Evolutionary conservation across 2,888 invertebrate species (phyloP).

Genomic region (Beris chalybata): DNA sequence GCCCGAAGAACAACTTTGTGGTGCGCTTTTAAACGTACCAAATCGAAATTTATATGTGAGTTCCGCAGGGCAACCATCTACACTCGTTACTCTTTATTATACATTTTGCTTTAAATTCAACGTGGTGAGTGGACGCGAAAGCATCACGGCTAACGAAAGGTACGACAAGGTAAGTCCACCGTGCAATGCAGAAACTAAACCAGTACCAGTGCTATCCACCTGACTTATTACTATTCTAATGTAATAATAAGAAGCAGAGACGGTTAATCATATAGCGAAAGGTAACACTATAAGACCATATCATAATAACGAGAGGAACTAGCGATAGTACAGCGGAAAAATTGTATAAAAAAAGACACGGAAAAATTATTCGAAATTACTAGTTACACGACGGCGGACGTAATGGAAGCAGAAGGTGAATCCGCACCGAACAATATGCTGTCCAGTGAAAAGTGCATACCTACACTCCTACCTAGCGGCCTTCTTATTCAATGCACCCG

Average conservation of each 20-base stretch:
- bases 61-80: too few relatives aligned
- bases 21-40: too few relatives aligned
- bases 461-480: too few relatives aligned
- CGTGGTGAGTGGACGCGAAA: too few relatives aligned
- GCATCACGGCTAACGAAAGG: too few relatives aligned
- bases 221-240: conserved; percentile 32
- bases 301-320: conserved; percentile 21
- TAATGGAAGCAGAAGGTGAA: conserved; percentile 10
- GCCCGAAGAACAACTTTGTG: too few relatives aligned
- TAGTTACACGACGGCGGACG: conserved; percentile 28
- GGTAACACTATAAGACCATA: conserved; percentile 23
- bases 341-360: conserved; percentile 10
- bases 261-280: conserved; percentile 25
- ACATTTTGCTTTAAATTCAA: too few relatives aligned
- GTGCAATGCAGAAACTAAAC: too few relatives aligned
- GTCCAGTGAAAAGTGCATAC: neutral
- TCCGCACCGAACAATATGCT: conserved; percentile 21
- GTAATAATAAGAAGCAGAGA: conserved; percentile 25
- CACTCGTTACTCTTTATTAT: too few relatives aligned
- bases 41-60: too few relatives aligned
- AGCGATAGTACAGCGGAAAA: conserved; percentile 14
- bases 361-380: conserved; percentile 29
- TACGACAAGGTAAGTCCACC: too few relatives aligned
- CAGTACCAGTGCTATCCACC: conserved; percentile 5
- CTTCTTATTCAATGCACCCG: too few relatives aligned